Conservation (phyloP, 2,888 invertebrate genomes). For the Eupithecia centaureata region DNA sequence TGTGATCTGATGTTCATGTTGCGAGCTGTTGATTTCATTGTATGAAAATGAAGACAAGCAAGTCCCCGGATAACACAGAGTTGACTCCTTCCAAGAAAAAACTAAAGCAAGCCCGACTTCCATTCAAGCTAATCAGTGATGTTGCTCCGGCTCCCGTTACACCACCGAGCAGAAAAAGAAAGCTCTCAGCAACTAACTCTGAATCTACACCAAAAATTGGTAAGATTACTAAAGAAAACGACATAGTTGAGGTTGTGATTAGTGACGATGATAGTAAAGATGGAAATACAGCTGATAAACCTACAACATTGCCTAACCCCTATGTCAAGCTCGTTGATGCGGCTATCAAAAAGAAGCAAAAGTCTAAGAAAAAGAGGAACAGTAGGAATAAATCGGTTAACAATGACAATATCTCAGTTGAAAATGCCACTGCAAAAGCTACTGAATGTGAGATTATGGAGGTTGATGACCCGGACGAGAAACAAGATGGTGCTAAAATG, state of each 20-base stretch:
- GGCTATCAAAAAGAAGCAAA: constrained; percentile 74
- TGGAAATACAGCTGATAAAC: constrained; percentile 45
- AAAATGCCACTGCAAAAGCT: constrained; percentile 30
- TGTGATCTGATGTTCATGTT: constrained; percentile 35
- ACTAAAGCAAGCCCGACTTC: constrained; percentile 85
- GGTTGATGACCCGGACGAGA: constrained; percentile 52
- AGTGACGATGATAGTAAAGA: constrained; percentile 74
- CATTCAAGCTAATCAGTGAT: constrained; percentile 83
- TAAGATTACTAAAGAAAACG: constrained; percentile 73
- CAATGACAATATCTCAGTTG: constrained; percentile 40
- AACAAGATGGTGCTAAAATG: constrained; percentile 37
- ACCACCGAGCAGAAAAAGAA: constrained; percentile 72
- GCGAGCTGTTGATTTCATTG: constrained; percentile 34
- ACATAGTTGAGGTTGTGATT: constrained; percentile 61
- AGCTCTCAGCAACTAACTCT: constrained; percentile 67
- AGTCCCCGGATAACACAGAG: constrained; percentile 66
- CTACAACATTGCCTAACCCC: constrained; percentile 64
- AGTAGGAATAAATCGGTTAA: constrained; percentile 41
- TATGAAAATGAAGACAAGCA: constrained; percentile 70
- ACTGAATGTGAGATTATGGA: constrained; percentile 57
- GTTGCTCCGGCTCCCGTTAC: constrained; percentile 62
- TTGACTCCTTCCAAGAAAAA: constrained; percentile 82
- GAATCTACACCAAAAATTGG: constrained; percentile 70
- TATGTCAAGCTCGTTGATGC: constrained; percentile 73
- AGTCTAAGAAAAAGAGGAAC: constrained; percentile 62